Conservation (phyloP, 2,113 vertebrate genomes). For the Lophura nycthemera region DNA sequence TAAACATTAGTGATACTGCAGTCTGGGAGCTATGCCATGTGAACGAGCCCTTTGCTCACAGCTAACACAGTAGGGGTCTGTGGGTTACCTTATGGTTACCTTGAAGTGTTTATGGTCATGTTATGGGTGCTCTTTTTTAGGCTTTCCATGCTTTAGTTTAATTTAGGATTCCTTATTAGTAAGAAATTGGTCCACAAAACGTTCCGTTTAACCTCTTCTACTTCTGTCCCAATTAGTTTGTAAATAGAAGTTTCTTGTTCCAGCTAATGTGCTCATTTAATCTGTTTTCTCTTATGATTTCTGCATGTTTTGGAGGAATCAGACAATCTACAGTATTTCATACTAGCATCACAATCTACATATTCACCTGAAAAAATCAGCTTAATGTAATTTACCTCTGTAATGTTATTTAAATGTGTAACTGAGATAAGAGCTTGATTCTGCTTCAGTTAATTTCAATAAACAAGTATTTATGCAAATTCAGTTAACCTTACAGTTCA, state of each 20-base stretch:
- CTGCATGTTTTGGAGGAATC: background rate
- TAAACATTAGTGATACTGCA: fast-evolving
- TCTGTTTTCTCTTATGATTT: background rate
- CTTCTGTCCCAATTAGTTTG: background rate
- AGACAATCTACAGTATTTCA: background rate
- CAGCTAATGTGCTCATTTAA: background rate
- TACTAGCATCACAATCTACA: background rate
- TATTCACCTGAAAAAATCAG: background rate
- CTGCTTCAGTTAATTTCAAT: background rate
- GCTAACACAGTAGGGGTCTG: fast-evolving
- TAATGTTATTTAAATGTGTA: background rate
- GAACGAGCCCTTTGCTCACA: background rate
- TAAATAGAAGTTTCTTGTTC: background rate
- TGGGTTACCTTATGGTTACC: background rate
- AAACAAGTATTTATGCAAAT: slow-evolving; percentile 4
- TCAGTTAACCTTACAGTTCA: background rate
- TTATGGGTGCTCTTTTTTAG: background rate
- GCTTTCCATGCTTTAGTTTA: background rate
- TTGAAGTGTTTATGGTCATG: fast-evolving
- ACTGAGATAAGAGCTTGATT: background rate
- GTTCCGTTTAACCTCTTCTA: background rate
- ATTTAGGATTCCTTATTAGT: background rate
- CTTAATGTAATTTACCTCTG: background rate
- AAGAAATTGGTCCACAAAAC: background rate
- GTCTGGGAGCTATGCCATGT: fast-evolving